phyloP scores from a whole-genome alignment of 1,140 invertebrate species.

The Diachasma alloeum region DNA sequence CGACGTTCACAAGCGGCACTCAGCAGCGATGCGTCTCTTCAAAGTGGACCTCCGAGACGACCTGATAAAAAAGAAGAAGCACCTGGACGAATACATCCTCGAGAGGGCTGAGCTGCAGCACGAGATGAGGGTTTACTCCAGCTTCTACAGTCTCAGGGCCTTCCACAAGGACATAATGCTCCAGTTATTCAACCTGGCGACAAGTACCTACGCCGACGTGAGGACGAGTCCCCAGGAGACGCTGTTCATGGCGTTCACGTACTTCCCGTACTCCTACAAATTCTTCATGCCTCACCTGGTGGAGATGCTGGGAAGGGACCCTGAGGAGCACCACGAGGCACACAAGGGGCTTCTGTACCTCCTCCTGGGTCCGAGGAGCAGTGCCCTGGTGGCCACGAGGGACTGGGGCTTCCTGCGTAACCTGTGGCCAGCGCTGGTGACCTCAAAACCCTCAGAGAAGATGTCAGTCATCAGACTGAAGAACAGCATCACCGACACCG shows the following conservation, averaged over 20 bases:
- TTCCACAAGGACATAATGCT: slow-evolving; percentile 71
- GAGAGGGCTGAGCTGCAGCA: slow-evolving; percentile 75
- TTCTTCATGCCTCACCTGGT: slow-evolving; percentile 70
- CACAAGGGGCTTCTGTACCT: slow-evolving; percentile 86
- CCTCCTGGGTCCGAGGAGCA: slow-evolving; percentile 71
- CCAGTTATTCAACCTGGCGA: slow-evolving; percentile 72
- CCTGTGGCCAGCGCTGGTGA: slow-evolving; percentile 80
- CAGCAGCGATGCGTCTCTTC: slow-evolving; percentile 69
- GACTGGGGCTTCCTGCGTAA: slow-evolving; percentile 78
- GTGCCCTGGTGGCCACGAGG: slow-evolving; percentile 72
- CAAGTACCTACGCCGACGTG: slow-evolving; percentile 76
- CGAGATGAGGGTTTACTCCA: slow-evolving; percentile 66
- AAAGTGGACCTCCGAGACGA: slow-evolving; percentile 73
- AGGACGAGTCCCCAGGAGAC: slow-evolving; percentile 71
- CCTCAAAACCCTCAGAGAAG: slow-evolving; percentile 81
- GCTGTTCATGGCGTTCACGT: slow-evolving; percentile 63
- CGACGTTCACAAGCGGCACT: slow-evolving; percentile 66
- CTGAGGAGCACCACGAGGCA: slow-evolving; percentile 72
- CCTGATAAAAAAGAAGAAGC: slow-evolving; percentile 69
- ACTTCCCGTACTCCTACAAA: slow-evolving; percentile 71
- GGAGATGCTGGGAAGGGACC: slow-evolving; percentile 68
- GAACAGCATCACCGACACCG: slow-evolving; percentile 67
- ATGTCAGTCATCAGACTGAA: slow-evolving; percentile 80
- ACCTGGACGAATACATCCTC: slow-evolving; percentile 72
- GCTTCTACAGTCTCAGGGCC: slow-evolving; percentile 61